Percentiles rank a stretch among this genome's conserved stretches.
Evolutionary conservation across 2,113 vertebrate species (phyloP).

Genomic region (Alethe diademata): DNA sequence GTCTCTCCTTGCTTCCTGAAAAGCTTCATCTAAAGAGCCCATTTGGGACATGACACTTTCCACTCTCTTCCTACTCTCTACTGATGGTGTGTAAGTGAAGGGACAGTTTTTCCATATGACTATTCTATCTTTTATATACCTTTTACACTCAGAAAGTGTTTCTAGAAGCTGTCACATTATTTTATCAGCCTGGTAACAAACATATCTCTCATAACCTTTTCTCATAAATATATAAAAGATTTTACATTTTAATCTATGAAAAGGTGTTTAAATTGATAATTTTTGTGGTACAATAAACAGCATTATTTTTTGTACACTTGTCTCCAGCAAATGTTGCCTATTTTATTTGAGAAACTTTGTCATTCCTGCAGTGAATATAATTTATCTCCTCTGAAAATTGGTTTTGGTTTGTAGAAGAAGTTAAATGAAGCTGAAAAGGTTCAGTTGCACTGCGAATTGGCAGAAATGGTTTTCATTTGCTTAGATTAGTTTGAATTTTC

Average conservation of each 20-base stretch:
- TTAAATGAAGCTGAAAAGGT: constrained; percentile 33
- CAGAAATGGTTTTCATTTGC: constrained; percentile 13
- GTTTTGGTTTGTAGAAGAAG: constrained; percentile 14
- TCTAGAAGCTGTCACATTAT: background rate
- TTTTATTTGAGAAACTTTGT: background rate
- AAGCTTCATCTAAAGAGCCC: background rate
- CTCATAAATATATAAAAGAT: background rate
- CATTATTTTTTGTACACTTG: background rate
- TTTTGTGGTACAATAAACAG: background rate
- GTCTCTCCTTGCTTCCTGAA: background rate
- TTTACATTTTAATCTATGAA: background rate
- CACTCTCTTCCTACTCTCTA: background rate
- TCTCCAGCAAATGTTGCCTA: background rate
- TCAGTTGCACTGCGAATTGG: background rate
- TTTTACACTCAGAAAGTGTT: background rate
- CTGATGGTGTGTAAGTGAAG: background rate
- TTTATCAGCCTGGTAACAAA: background rate
- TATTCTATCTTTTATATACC: background rate
- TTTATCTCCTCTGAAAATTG: constrained; percentile 8
- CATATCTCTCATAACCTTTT: background rate
- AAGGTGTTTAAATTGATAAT: background rate
- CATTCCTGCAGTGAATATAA: background rate
- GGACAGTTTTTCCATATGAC: background rate
- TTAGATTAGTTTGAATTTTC: background rate
- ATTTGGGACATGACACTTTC: background rate